These are phyloP conservation scores for Atta colombica DNA, from an alignment of 1,140 invertebrate species.

Conservation along the genomic window DNA sequence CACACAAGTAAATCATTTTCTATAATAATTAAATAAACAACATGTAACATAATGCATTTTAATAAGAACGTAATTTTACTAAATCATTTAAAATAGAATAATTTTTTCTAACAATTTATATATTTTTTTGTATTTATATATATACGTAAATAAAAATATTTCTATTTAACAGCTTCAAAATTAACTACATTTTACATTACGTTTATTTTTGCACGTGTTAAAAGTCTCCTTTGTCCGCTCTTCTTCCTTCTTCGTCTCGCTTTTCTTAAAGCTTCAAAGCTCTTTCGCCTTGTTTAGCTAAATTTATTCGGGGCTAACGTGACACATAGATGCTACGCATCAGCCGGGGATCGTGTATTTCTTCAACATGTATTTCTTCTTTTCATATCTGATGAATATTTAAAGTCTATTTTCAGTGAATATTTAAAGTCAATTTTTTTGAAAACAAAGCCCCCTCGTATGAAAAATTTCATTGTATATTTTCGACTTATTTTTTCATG, in stretches of 20 bases:
- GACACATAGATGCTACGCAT: constrained; percentile 30
- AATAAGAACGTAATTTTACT: background rate
- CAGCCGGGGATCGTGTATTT: background rate
- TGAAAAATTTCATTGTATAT: too few relatives aligned
- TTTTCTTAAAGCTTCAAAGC: background rate
- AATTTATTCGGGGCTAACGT: constrained; percentile 64
- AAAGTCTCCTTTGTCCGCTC: constrained; percentile 41
- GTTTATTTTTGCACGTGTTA: constrained; percentile 19
- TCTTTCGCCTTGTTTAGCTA: constrained; percentile 69
- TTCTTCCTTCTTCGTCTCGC: constrained; percentile 12
- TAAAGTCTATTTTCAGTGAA: background rate
- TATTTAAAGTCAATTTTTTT: too few relatives aligned
- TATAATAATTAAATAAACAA: background rate
- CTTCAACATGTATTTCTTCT: constrained; percentile 7
- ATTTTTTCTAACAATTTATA: background rate
- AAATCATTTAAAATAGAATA: background rate
- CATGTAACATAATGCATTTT: background rate
- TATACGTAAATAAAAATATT: background rate
- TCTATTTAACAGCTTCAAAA: background rate
- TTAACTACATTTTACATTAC: background rate
- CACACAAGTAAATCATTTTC: background rate
- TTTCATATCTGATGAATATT: constrained; percentile 14
- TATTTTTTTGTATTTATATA: background rate
- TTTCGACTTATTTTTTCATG: too few relatives aligned
- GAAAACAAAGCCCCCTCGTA: too few relatives aligned